phyloP scores from a whole-genome alignment of 2,113 vertebrate species.

The Sterna hirundo region DNA sequence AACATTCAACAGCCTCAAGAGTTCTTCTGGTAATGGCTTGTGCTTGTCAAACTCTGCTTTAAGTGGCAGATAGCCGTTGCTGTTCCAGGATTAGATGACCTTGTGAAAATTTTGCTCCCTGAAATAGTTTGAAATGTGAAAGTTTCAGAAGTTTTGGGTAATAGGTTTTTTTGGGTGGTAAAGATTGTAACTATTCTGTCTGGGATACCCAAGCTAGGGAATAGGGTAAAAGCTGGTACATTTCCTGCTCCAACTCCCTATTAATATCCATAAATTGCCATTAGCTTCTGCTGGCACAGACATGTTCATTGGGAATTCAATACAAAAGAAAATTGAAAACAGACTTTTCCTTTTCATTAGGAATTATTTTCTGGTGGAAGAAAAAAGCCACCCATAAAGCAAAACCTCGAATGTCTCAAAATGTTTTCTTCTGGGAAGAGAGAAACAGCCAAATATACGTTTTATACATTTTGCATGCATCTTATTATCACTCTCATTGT shows the following conservation, averaged over 20 bases:
- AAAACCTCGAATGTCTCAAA: background rate
- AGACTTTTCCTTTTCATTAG: background rate
- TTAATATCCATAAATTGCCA: background rate
- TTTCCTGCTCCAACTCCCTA: background rate
- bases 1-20: background rate
- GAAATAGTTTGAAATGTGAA: background rate
- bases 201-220: background rate
- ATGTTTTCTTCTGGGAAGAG: background rate
- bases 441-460: background rate
- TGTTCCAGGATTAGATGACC: background rate
- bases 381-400: background rate
- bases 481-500: background rate
- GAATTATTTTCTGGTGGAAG: background rate
- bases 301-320: background rate
- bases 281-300: background rate
- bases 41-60: background rate
- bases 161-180: background rate
- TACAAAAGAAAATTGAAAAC: background rate
- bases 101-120: background rate
- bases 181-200: background rate
- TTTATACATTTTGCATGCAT: background rate
- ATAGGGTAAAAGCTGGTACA: background rate
- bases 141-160: background rate
- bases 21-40: background rate
- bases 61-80: background rate